Evolutionary conservation across 2,113 vertebrate species (phyloP).

Genomic region (Ageneiosus marmoratus): DNA sequence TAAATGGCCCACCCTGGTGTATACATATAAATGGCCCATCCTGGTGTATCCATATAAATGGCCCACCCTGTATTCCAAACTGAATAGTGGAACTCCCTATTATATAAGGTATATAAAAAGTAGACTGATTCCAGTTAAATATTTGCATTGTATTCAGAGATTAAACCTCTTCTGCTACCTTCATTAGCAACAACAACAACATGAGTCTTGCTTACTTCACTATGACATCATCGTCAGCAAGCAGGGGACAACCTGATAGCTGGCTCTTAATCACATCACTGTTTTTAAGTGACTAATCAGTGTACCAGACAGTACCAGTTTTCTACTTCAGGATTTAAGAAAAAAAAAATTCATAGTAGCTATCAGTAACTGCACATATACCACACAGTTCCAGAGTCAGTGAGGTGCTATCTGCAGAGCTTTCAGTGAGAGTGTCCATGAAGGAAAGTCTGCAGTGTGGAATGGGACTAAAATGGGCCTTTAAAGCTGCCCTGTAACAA

Average conservation of each 20-base stretch:
- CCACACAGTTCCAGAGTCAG: neutral
- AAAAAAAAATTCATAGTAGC: neutral
- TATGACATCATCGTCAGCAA: slow-evolving; percentile 3
- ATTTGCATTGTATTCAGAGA: neutral
- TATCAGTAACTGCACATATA: neutral
- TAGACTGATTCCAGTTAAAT: neutral
- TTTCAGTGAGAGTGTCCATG: neutral
- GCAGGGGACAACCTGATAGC: neutral
- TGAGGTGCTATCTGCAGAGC: neutral
- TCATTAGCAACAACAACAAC: neutral
- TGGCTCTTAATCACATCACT: neutral
- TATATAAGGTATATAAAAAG: neutral
- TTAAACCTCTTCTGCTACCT: neutral
- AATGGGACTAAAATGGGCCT: neutral
- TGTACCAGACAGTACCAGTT: slow-evolving; percentile 16
- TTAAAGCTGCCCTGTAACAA: neutral
- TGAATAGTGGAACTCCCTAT: neutral
- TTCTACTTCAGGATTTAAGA: no score
- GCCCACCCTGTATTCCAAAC: neutral
- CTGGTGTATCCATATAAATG: no score
- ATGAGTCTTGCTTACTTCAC: neutral
- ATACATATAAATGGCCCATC: no score
- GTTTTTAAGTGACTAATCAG: neutral
- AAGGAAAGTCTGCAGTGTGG: neutral
- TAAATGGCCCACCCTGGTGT: no score